Percentiles rank a stretch among this genome's conserved stretches.
These are phyloP conservation scores for Agriotes lineatus DNA, from an alignment of 2,888 invertebrate species.

Conservation along the genomic window DNA sequence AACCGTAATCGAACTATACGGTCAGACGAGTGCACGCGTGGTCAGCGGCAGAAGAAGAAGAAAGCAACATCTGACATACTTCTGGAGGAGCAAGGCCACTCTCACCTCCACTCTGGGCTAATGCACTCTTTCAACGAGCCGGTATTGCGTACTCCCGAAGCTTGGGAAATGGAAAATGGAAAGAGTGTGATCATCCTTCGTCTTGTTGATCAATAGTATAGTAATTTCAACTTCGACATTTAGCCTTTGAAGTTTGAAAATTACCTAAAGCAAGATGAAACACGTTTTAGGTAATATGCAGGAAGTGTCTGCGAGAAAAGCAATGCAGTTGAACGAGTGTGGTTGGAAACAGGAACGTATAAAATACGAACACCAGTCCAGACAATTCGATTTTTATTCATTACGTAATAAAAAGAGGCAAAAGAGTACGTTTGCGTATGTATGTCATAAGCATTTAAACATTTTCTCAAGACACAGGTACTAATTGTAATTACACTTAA, in stretches of 20 bases:
- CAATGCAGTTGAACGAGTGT: neutral
- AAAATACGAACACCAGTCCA: neutral
- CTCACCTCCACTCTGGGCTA: conserved; percentile 55
- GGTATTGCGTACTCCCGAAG: conserved; percentile 22
- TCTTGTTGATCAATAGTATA: conserved; percentile 1
- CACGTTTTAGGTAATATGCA: conserved; percentile 1
- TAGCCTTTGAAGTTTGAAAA: neutral
- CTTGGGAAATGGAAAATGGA: conserved; percentile 11
- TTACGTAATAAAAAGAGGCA: conserved; percentile 7
- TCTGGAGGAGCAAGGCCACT: conserved; percentile 61
- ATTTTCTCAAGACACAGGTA: no score
- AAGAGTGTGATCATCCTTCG: neutral
- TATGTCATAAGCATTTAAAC: no score
- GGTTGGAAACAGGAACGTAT: neutral
- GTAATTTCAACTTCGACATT: conserved; percentile 8
- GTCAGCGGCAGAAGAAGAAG: conserved; percentile 59
- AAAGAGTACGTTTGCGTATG: no score
- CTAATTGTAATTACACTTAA: no score
- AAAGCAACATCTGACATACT: conserved; percentile 61
- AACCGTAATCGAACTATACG: conserved; percentile 22
- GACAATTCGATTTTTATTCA: neutral
- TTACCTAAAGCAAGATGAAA: neutral
- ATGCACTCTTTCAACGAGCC: conserved; percentile 28
- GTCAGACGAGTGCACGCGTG: conserved; percentile 37
- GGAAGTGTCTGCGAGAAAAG: neutral